These are phyloP conservation scores for Mobula birostris DNA, from an alignment of 2,113 vertebrate genomes.

Conservation along the genomic window DNA sequence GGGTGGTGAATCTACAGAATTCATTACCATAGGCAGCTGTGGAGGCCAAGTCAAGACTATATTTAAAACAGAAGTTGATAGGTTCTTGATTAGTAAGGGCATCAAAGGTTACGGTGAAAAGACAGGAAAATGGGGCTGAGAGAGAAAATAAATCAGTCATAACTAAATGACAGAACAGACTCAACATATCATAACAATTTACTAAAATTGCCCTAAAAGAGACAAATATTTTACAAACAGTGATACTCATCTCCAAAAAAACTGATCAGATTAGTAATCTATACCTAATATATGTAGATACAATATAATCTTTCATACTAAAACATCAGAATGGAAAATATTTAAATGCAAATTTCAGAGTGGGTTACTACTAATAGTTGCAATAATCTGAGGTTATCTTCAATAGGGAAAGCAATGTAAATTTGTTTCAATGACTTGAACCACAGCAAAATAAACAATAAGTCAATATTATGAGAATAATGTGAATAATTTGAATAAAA, in stretches of 20 bases:
- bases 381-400: not conserved
- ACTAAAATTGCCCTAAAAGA: not conserved
- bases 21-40: too few species aligned
- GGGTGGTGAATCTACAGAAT: too few species aligned
- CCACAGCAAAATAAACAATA: not conserved
- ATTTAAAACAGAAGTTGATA: too few species aligned
- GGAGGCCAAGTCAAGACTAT: too few species aligned
- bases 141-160: too few species aligned
- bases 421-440: not conserved
- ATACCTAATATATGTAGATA: not conserved
- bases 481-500: not conserved
- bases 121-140: too few species aligned
- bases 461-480: not conserved
- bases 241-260: not conserved
- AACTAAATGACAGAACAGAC: too few species aligned
- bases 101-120: too few species aligned
- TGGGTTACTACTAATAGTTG: not conserved
- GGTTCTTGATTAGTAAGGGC: too few species aligned
- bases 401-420: not conserved
- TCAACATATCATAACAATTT: not conserved
- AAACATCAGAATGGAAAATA: not conserved
- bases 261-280: not conserved
- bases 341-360: not conserved
- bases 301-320: not conserved
- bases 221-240: not conserved